These are phyloP conservation scores for Lanistes nyassanus DNA, from an alignment of 1,140 invertebrate genomes.

Conservation along the genomic window DNA sequence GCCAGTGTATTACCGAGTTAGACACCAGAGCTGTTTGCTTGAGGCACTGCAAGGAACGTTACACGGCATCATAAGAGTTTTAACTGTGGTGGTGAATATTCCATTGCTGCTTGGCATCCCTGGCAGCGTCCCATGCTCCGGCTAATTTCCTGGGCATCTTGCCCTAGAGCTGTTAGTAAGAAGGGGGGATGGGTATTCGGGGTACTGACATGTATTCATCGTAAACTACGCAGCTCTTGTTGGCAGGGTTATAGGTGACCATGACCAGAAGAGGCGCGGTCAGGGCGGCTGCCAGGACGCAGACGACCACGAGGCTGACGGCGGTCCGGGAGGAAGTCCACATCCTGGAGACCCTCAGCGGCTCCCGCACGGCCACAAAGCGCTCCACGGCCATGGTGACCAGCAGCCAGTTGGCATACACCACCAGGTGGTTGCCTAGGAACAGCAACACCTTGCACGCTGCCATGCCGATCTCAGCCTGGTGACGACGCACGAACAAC, in stretches of 20 bases:
- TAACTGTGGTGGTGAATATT: no score
- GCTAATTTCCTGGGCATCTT: no score
- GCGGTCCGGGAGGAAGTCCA: slow-evolving; percentile 33
- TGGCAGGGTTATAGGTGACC: slow-evolving; percentile 24
- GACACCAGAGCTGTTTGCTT: no score
- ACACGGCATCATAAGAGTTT: no score
- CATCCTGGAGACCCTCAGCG: slow-evolving; percentile 37
- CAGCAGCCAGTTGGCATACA: slow-evolving; percentile 56
- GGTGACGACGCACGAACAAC: no score
- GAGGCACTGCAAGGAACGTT: no score
- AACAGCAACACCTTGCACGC: slow-evolving; percentile 40
- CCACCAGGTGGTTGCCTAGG: slow-evolving; percentile 43
- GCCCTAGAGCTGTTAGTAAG: no score
- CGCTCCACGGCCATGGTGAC: slow-evolving; percentile 53
- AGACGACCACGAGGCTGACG: slow-evolving; percentile 27
- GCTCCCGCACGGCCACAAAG: slow-evolving; percentile 48
- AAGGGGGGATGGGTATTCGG: no score
- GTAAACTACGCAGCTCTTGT: background rate
- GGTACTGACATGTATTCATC: background rate
- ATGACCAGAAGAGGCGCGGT: slow-evolving; percentile 40
- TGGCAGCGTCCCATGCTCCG: no score
- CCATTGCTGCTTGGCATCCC: no score
- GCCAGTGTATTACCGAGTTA: no score
- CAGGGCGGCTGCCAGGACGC: slow-evolving; percentile 26
- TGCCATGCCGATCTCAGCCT: slow-evolving; percentile 25